phyloP scores from a whole-genome alignment of 2,797 vertebrate genomes.

The Hafferia zeledoni region DNA sequence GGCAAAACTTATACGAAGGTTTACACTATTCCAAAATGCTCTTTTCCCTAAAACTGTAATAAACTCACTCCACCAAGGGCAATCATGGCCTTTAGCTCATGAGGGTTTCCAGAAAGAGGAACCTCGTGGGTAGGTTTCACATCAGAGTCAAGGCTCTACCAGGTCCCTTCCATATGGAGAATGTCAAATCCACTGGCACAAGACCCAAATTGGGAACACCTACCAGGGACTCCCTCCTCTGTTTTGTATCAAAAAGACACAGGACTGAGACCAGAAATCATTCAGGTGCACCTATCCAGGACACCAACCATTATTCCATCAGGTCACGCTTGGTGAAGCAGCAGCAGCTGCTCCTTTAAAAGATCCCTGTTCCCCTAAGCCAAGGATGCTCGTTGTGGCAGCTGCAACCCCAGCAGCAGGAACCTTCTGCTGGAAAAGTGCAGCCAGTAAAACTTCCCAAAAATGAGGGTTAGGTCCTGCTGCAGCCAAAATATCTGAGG shows the following conservation, averaged over 20 bases:
- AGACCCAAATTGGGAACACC: background rate
- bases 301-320: fast-evolving
- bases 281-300: background rate
- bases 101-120: background rate
- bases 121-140: background rate
- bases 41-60: background rate
- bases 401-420: background rate
- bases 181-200: background rate
- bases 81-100: fast-evolving
- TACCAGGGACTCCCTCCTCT: fast-evolving
- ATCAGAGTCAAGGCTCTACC: background rate
- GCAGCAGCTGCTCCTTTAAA: background rate
- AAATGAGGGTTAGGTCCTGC: background rate
- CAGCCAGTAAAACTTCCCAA: background rate
- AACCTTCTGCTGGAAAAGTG: background rate
- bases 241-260: background rate
- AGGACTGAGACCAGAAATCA: background rate
- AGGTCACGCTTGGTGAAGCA: background rate
- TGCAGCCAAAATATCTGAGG: background rate
- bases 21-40: background rate
- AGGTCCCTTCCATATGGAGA: fast-evolving
- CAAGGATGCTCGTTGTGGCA: background rate
- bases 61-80: background rate
- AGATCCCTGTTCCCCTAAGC: background rate
- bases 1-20: background rate